These are phyloP conservation scores for Dolichallabes microphthalmus DNA, from an alignment of 2,113 vertebrate species.

Conservation along the genomic window DNA sequence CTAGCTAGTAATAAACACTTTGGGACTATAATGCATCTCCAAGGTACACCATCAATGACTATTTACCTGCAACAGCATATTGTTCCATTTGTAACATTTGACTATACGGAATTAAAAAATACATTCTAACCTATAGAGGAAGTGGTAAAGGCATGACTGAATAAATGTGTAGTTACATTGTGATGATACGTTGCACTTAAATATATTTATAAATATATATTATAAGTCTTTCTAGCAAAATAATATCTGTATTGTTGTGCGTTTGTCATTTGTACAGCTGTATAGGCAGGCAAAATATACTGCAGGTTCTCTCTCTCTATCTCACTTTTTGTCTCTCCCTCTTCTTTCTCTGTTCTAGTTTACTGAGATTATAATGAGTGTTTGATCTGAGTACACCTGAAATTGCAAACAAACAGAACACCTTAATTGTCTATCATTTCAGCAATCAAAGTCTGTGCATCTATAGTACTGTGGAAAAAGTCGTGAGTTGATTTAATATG, in stretches of 20 bases:
- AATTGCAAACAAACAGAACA: slow-evolving; percentile 67
- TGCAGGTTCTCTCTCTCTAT: background rate
- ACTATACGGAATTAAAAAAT: background rate
- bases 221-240: background rate
- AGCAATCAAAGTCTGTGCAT: slow-evolving; percentile 25
- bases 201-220: no score
- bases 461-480: background rate
- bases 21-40: background rate
- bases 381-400: slow-evolving; percentile 58
- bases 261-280: slow-evolving; percentile 28
- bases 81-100: background rate
- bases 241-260: slow-evolving; percentile 13
- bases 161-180: background rate
- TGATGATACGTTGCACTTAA: no score
- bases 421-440: slow-evolving; percentile 63
- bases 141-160: background rate
- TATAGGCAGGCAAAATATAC: slow-evolving; percentile 16
- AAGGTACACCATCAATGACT: background rate
- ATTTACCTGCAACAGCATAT: background rate
- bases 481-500: no score
- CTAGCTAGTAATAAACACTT: background rate
- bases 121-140: background rate
- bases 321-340: background rate
- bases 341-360: background rate
- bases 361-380: slow-evolving; percentile 49